These are phyloP conservation scores for Pinctada fucata DNA, from an alignment of 2,888 invertebrate species.

Conservation along the genomic window DNA sequence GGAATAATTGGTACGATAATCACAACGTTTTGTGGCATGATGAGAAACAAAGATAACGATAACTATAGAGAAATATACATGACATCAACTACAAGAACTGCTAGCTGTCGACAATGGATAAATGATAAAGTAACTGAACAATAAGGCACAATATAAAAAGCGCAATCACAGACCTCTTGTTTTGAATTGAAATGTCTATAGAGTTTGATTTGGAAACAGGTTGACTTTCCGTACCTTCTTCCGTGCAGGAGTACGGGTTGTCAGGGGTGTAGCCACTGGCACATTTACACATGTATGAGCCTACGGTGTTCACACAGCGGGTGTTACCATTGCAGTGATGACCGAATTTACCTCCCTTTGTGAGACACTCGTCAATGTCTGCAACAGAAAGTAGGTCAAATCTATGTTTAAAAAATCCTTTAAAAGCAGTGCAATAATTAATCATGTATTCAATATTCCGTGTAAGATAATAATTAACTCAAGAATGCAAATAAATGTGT, in stretches of 20 bases:
- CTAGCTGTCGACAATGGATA: conserved; percentile 5
- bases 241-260: conserved; percentile 60
- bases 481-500: not conserved
- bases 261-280: conserved; percentile 83
- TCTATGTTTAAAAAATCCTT: not conserved
- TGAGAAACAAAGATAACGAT: no score
- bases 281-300: conserved; percentile 91
- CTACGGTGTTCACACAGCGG: conserved; percentile 88
- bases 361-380: conserved; percentile 92
- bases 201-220: conserved; percentile 34
- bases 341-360: conserved; percentile 80
- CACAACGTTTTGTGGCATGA: no score
- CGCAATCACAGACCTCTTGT: conserved; percentile 41
- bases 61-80: no score
- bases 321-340: conserved; percentile 92
- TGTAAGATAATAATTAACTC: not conserved
- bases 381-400: conserved; percentile 60
- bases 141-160: conserved; percentile 55
- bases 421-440: no score
- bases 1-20: no score
- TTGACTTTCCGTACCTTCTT: conserved; percentile 51
- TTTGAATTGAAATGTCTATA: conserved; percentile 34
- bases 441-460: not conserved
- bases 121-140: not conserved
- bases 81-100: not conserved